A percentile compares a stretch with the other conserved stretches of the same genome.
Evolutionary conservation across 2,797 vertebrate species (phyloP).

Genomic region (Acanthurus lineatus): DNA sequence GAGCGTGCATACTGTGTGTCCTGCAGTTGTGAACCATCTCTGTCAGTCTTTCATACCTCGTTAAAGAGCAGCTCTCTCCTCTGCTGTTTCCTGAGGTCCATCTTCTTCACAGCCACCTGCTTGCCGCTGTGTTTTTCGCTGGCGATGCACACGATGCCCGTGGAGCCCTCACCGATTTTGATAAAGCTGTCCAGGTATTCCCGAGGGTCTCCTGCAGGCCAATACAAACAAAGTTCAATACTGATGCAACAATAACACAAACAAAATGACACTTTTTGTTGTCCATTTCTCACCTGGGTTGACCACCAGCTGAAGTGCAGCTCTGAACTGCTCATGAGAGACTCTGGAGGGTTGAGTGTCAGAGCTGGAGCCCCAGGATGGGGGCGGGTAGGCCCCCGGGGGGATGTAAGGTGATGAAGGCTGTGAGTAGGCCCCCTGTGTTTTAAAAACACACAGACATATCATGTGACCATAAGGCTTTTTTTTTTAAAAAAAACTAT

Average conservation of each 20-base stretch:
- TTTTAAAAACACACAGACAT: conserved; percentile 28
- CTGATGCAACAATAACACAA: background rate
- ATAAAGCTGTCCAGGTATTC: conserved; percentile 98
- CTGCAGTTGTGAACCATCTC: conserved; percentile 6
- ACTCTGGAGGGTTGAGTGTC: conserved; percentile 96
- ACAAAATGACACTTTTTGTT: background rate
- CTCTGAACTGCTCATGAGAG: conserved; percentile 98
- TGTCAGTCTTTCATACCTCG: conserved; percentile 85
- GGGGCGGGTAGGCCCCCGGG: conserved; percentile 93
- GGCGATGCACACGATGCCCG: conserved; percentile 97
- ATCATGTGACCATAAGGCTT: background rate
- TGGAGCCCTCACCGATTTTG: conserved; percentile 98
- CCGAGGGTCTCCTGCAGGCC: conserved; percentile 89
- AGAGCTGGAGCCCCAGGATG: conserved; percentile 96
- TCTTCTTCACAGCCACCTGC: conserved; percentile 99
- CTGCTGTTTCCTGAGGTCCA: conserved; percentile 98
- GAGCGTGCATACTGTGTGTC: background rate
- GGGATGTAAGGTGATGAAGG: conserved; percentile 95
- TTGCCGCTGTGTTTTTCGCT: conserved; percentile 97
- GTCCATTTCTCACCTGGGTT: conserved; percentile 88
- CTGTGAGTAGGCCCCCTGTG: conserved; percentile 91
- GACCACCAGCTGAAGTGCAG: conserved; percentile 96
- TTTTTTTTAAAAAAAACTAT: background rate
- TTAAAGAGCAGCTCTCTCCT: conserved; percentile 98
- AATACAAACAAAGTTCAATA: background rate